phyloP scores from a whole-genome alignment of 2,888 invertebrate genomes.

The Kryphioiulus occultus region DNA sequence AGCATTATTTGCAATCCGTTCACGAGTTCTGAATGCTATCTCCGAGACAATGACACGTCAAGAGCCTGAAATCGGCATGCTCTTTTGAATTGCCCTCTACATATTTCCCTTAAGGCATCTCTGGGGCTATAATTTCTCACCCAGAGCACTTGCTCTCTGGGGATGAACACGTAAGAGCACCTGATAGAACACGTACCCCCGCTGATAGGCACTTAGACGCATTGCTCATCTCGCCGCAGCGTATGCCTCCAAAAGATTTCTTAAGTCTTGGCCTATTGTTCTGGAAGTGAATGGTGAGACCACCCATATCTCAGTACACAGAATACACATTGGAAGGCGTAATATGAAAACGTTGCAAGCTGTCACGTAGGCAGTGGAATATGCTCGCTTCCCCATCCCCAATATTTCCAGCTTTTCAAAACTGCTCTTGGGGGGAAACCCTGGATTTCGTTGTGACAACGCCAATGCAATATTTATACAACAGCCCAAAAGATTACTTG shows the following conservation, averaged over 20 bases:
- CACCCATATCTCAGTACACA: background rate
- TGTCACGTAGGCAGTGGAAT: background rate
- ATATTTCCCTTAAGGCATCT: background rate
- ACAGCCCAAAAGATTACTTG: background rate
- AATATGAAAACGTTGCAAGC: conserved; percentile 17
- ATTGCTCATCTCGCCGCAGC: background rate
- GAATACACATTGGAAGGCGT: background rate
- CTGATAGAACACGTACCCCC: background rate
- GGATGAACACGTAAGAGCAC: background rate
- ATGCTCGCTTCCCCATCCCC: background rate
- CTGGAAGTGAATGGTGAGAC: background rate
- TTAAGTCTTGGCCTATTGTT: background rate
- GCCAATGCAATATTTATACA: background rate
- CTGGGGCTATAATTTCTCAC: background rate
- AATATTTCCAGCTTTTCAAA: conserved; percentile 1
- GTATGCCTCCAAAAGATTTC: background rate
- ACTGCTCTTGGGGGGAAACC: background rate
- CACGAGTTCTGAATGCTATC: too few species aligned
- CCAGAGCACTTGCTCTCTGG: background rate
- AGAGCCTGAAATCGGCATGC: too few species aligned
- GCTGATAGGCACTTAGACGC: background rate
- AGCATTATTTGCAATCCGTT: too few species aligned
- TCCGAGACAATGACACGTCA: too few species aligned
- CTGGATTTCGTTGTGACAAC: background rate
- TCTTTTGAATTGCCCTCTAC: background rate